phyloP scores from a whole-genome alignment of 1,140 invertebrate genomes.

The Ips typographus region DNA sequence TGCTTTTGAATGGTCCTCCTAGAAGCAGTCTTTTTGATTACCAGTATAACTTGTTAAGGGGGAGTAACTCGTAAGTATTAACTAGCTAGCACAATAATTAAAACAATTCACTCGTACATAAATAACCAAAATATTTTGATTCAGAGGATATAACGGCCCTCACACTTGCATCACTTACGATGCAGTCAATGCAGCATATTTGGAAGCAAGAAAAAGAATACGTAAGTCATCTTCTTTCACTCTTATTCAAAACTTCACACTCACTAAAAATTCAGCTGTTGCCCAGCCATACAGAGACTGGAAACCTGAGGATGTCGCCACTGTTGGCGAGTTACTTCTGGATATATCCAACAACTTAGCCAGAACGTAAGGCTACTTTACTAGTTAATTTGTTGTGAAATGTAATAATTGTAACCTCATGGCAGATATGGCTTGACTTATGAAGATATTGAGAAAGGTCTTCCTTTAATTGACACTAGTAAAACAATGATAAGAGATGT shows the following conservation, averaged over 20 bases:
- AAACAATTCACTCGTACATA: too few relatives aligned
- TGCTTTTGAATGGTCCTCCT: constrained; percentile 71
- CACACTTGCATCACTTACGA: constrained; percentile 89
- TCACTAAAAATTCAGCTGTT: constrained; percentile 60
- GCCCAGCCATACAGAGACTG: constrained; percentile 73
- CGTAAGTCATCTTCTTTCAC: constrained; percentile 60
- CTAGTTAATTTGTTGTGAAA: not conserved
- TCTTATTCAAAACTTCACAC: not conserved
- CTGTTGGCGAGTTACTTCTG: constrained; percentile 79
- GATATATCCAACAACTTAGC: constrained; percentile 84
- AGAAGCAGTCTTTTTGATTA: constrained; percentile 79
- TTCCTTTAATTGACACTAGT: constrained; percentile 87
- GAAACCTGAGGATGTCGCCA: constrained; percentile 78
- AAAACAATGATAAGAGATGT: constrained; percentile 84
- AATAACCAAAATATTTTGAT: constrained; percentile 45
- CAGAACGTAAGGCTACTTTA: constrained; percentile 69
- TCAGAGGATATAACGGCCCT: constrained; percentile 66
- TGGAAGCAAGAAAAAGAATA: constrained; percentile 82
- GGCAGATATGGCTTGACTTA: constrained; percentile 78
- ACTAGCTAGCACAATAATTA: not conserved
- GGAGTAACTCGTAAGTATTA: constrained; percentile 63
- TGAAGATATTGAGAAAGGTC: constrained; percentile 83
- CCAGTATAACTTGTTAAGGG: constrained; percentile 76
- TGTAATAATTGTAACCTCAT: not conserved
- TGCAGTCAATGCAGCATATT: constrained; percentile 85